Base-by-base conservation (phyloP, 2,113 vertebrate genomes). In the Hassar affinis region DNA sequence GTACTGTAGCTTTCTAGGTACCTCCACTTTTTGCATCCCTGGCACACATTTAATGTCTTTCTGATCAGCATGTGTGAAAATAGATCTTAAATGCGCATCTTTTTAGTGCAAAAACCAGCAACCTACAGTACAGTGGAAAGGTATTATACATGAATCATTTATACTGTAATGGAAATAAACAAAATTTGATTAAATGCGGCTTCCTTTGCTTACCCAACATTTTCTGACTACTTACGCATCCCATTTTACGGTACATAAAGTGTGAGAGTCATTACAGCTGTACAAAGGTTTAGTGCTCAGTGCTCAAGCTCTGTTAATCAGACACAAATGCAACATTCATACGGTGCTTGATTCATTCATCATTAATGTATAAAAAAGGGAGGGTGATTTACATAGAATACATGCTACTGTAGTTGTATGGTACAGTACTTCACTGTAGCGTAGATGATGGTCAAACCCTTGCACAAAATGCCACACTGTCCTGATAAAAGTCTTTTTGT, bases 221-320 rank as follows among this genome's bases (percentile, higher is more conserved):
- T 78, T 56, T 42, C 22, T 78, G n/a, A 22, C 33, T 45, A 42
- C 22, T 45, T 35, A 77, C 57, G 33, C 2, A 22, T 56, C 52
- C 20, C 51, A 56, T 56, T 56, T 25, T 25, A 77, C 33, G 49
- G 75, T 77, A 59, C 76, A 78, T 79, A 62, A 57, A 79, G 35
- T 78, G 22, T 74, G 45, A 27, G n/a, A 74, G 6, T 74, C 45
- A 74, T 57, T 78, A 78, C 5, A 78, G 59, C 42, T 47, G 25
- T 35, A 81, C 66, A 71, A 15, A 71, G 64, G 49, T 45, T 57
- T 81, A 68, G 62, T 68, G 79, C 14, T 56, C 25, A 45, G 2
- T 45, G 80, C 66, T n/a, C n/a, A 54, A 20, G 49, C n/a, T 30
- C 33, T 6, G 33, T 72, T 72, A 71, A 56, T 35, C 47, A 81